Base-by-base conservation (phyloP, 2,888 invertebrate species). In the Ecdyonurus torrentis region DNA sequence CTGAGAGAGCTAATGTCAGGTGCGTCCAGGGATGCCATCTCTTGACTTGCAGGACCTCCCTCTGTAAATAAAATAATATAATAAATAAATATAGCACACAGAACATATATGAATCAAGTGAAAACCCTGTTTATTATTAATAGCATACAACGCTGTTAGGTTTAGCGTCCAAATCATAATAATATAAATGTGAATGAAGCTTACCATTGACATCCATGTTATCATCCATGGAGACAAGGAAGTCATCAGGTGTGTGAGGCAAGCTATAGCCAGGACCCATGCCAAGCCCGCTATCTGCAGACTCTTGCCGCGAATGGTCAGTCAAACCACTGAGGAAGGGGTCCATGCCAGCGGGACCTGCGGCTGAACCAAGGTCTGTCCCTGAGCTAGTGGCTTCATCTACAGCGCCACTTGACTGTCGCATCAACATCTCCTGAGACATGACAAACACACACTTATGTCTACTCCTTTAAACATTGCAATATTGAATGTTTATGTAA, bases 271-370 rank as follows among this genome's bases (percentile, higher is more conserved):
- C 85, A 65, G 87, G 85, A 53, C 89, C 89, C 79, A 94, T 87
- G 71, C 94, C 94, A 66, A 95, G 81, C 62, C 96, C 96, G 75
- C 92, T 93, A 76, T 96, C 95, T 15, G 91, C 91, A 15, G 93
- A 93, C 76, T 94, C 95, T 76, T 96, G 95, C 67, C 95, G 82
- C 69, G 92, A 88, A 76, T 96, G 96, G 71, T 93, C 93, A 63
- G 86, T 85, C 70, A 88, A 78, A 61, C 87, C 86, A 2, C 89
- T 87, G 66, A 90, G 77, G 77, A 89, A 90, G 65, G 90, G 89
- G 75, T 90, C 89, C 77, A 86, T 77, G 25, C 69, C 70, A 58
- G 69, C 68, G 19, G 66, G 63, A 66, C 85, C 85, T 18, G 83
- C 82, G 68, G 78, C 81, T 64, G 80, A 80, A 58, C 77, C 75